A percentile compares a stretch with the other conserved stretches of the same genome.
Conservation (phyloP, 2,888 invertebrate species). For the Zaprionus obscuricornis region DNA sequence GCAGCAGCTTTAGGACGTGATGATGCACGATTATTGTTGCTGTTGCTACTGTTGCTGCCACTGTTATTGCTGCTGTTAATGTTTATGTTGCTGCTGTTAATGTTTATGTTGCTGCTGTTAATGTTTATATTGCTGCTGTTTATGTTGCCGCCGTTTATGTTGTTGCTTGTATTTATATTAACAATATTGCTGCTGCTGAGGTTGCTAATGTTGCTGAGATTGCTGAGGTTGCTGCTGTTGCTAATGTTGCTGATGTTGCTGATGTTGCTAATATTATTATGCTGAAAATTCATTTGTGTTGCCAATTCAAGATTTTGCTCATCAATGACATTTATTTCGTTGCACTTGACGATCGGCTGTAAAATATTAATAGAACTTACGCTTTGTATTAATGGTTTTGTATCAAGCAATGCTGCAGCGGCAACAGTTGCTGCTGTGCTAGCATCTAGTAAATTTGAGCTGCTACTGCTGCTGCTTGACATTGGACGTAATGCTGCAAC, state of each 20-base stretch:
- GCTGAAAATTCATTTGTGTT: conserved; percentile 8
- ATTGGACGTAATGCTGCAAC: conserved; percentile 76
- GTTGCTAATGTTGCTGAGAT: background rate
- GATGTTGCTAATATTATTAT: conserved; percentile 4
- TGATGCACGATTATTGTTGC: no score
- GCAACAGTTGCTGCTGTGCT: conserved; percentile 84
- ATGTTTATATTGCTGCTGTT: background rate
- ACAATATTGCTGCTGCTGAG: no score
- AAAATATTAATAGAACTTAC: conserved; percentile 86
- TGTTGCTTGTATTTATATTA: no score
- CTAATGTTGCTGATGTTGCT: background rate
- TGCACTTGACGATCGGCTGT: conserved; percentile 6
- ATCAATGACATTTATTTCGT: no score
- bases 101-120: conserved; percentile 7
- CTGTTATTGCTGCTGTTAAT: background rate
- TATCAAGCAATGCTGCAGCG: conserved; percentile 86
- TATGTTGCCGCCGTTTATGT: conserved; percentile 4
- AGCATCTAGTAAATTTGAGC: conserved; percentile 84
- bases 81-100: background rate
- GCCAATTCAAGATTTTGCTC: conserved; percentile 15
- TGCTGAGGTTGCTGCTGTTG: conserved; percentile 3
- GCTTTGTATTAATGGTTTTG: conserved; percentile 89
- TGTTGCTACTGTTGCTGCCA: conserved; percentile 11
- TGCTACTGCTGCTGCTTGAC: conserved; percentile 78
- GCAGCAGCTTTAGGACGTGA: conserved; percentile 52